Percentiles rank a stretch among this genome's conserved stretches.
Evolutionary conservation across 2,113 vertebrate species (phyloP).

Genomic region (Poicephalus meyeri): DNA sequence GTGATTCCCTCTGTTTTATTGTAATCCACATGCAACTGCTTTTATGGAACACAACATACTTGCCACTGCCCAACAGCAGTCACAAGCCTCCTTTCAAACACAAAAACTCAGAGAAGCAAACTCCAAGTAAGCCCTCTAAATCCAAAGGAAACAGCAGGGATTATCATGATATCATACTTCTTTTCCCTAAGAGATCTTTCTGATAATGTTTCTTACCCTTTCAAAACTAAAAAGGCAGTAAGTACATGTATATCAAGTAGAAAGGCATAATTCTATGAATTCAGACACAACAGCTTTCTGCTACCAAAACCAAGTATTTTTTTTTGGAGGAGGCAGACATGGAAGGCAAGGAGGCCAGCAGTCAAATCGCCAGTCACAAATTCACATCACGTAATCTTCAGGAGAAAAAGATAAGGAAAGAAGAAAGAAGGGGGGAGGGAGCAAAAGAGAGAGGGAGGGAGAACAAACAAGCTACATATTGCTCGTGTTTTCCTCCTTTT

Average conservation of each 20-base stretch:
- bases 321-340: background rate
- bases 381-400: background rate
- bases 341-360: background rate
- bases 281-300: background rate
- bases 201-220: background rate
- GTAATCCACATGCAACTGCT: background rate
- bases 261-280: background rate
- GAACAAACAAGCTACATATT: background rate
- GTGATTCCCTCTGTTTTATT: background rate
- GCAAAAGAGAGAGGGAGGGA: background rate
- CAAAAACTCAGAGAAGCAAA: background rate
- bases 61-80: background rate
- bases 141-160: background rate
- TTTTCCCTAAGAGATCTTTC: background rate
- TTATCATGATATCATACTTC: background rate
- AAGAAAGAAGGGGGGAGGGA: no score
- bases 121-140: background rate
- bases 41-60: background rate
- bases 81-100: background rate
- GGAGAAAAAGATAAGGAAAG: accelerated
- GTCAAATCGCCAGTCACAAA: background rate
- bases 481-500: background rate
- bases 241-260: background rate
- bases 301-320: background rate
- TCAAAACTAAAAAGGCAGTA: background rate